Evolutionary conservation across 2,797 vertebrate species (phyloP), one percentile per base, ranked within the genome.

Genomic region (Acanthurus lineatus): DNA sequence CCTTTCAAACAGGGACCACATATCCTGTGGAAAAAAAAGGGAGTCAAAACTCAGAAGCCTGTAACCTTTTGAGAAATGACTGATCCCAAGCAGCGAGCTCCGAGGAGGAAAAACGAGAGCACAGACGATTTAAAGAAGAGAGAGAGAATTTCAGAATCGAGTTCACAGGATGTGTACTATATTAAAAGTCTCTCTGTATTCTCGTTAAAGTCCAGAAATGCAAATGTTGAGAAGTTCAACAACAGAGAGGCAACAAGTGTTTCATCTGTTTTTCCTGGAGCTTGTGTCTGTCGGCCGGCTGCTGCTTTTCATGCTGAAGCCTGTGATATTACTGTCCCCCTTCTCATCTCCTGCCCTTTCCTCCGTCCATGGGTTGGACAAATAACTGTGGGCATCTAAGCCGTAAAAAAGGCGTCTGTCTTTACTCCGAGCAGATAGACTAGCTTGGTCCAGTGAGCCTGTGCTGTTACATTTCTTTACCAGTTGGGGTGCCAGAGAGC

Each of bases 381-480:
- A 84, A 89, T 92, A 96, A 44, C 95, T 94, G 14, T 93, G 95
- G 8, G 93, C 87, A 57, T 96, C 95, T 2, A 92, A 92, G 3
- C 91, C 87, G 28, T 92, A 95, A 80, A 95, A 90, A 76, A 93
- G 94, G 63, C 92, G 93, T 67, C 90, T 58, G 0, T 87, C 93
- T 92, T 76, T 95, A 38, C 93, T 93, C 82, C 87, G 76, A 0
- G 89, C 86, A 0, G 85, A 91, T 15, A 80, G 78, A 38, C 86
- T 92, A 40, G 90, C 73, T 0, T 92, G 94, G 64, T 87, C 82
- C 66, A 94, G 92, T 74, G 96, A 97, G 80, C 97, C 97, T 54
- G 97, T 96, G 95, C 98, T 99, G 94, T 96, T 96, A 88, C 96
- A 97, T 84, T 97, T 97, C 88, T 98, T 96, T 64, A 94, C 93